Base-by-base conservation (phyloP, 2,888 invertebrate genomes). In the Drosophila longiperda region DNA sequence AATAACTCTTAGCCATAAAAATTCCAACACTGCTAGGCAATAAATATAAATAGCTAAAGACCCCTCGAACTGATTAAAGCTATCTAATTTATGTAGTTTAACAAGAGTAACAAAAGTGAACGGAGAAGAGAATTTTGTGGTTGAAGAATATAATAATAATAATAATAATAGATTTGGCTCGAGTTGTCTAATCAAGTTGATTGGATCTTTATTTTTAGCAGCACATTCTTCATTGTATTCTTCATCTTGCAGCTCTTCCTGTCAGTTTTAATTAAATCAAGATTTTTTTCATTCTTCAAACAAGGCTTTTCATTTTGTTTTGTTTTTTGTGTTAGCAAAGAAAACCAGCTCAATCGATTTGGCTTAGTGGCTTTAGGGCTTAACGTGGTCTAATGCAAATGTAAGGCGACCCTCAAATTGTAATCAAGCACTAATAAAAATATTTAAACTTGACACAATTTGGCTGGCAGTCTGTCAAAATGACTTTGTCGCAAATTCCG, bases 381-480 rank as follows among this genome's bases (percentile, higher is more conserved):
- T 69, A 70, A 55, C 55, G 34, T 34, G 6, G 36, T 29, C 62
- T 54, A 42, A 57, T 11, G 17, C 61, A 64, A 77, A 57, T 62
- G 62, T 72, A 63, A 52, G 50, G 55, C 23, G 9, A 26, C 58
- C 55, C 78, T 55, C 48, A 20, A 29, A 38, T 17, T n/a, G 54
- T 23, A 42, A 36, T 59, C 64, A 64, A 74, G 57, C 66, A 67
- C 71, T 61, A 66, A 73, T 60, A 73, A 75, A 74, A 59, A 69
- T 80, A 65, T 75, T 80, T 82, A 80, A 89, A 89, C 89, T 89
- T 86, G 86, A 86, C 86, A 87, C 78, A 78, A 60, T 87, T 83
- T 15, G 45, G 20, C 60, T 12, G 26, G 32, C 60, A 57, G 52
- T 59, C 72, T 62, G 40, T 67, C 63, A 65, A 58, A 66, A 45